These are phyloP conservation scores for Polyommatus iphigenia DNA, from an alignment of 2,888 invertebrate species.

Conservation along the genomic window DNA sequence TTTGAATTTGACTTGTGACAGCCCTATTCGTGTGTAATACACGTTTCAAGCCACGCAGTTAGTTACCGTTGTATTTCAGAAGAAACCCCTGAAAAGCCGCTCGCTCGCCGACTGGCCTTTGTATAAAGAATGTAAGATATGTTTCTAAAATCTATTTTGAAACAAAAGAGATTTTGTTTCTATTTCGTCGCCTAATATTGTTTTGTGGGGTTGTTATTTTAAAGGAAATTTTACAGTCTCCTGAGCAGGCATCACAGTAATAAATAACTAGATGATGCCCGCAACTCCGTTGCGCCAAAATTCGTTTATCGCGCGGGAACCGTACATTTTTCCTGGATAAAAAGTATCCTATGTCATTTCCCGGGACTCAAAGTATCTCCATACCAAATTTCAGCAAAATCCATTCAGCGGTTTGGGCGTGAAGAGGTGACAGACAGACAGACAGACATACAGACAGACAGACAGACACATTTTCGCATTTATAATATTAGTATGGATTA, in stretches of 20 bases:
- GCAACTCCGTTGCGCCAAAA: no score
- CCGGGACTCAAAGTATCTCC: no score
- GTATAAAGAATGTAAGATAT: slow-evolving; percentile 55
- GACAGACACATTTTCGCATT: no score
- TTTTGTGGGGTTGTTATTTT: slow-evolving; percentile 24
- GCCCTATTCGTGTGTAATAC: slow-evolving; percentile 48
- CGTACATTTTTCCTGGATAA: no score
- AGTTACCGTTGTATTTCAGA: slow-evolving; percentile 61
- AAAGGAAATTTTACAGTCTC: background rate
- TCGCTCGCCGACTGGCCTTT: slow-evolving; percentile 53
- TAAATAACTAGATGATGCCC: no score
- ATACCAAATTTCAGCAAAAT: no score
- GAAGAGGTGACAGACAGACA: no score
- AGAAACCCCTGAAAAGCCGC: slow-evolving; percentile 56
- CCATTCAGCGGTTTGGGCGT: no score
- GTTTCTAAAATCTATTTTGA: slow-evolving; percentile 35
- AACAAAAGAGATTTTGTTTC: slow-evolving; percentile 25
- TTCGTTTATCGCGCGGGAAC: no score
- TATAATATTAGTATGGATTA: no score
- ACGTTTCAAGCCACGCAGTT: slow-evolving; percentile 65
- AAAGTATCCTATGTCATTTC: no score
- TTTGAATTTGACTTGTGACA: background rate
- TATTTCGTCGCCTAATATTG: slow-evolving; percentile 8
- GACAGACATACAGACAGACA: no score
- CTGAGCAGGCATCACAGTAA: background rate